phyloP scores from a whole-genome alignment of 1,140 invertebrate species.

The Atta colombica region DNA sequence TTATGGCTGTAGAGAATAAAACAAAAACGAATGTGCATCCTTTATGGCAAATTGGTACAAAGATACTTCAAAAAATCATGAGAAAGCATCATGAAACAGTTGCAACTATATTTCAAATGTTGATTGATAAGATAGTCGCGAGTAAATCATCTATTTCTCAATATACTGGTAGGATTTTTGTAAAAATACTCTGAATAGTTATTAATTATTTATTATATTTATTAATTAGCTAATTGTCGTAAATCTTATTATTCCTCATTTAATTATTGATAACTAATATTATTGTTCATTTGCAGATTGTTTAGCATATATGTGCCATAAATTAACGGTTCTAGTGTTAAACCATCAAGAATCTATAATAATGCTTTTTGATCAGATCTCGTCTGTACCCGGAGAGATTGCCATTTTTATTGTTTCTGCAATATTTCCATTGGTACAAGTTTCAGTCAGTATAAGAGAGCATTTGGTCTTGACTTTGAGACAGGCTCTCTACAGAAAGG shows the following conservation, averaged over 20 bases:
- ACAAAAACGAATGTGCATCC: constrained; percentile 70
- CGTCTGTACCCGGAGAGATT: constrained; percentile 81
- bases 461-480: constrained; percentile 87
- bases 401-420: constrained; percentile 86
- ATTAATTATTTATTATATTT: not conserved
- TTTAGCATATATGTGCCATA: constrained; percentile 85
- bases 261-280: constrained; percentile 28
- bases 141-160: constrained; percentile 81
- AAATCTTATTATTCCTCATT: constrained; percentile 4
- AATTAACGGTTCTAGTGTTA: constrained; percentile 84
- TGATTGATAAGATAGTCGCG: constrained; percentile 86
- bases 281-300: constrained; percentile 83
- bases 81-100: constrained; percentile 85
- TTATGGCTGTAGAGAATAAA: constrained; percentile 84
- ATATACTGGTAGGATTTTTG: constrained; percentile 84
- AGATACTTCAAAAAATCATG: constrained; percentile 86
- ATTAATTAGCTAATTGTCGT: not conserved
- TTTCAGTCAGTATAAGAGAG: constrained; percentile 85
- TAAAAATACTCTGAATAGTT: not conserved
- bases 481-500: constrained; percentile 87
- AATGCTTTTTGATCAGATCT: constrained; percentile 86
- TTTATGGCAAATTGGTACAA: constrained; percentile 84
- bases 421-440: constrained; percentile 85
- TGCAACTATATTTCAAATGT: constrained; percentile 83
- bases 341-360: constrained; percentile 85